Evolutionary conservation across 2,113 vertebrate genomes (phyloP).

Genomic region (Rhinopithecus roxellana): DNA sequence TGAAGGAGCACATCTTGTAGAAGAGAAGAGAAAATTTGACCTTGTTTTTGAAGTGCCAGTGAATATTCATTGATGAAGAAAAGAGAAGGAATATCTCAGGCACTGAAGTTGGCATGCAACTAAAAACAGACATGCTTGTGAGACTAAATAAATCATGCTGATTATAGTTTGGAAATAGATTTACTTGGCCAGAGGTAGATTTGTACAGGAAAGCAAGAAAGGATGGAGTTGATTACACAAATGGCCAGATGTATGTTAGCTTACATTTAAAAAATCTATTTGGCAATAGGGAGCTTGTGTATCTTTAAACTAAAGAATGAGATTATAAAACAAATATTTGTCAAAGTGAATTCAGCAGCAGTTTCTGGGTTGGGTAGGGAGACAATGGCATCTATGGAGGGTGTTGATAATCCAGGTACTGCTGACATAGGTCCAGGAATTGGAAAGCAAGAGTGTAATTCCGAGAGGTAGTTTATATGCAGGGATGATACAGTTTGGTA

Average conservation of each 20-base stretch:
- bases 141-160: neutral
- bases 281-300: neutral
- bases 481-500: neutral
- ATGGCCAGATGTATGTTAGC: neutral
- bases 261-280: neutral
- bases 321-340: neutral
- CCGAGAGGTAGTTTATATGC: neutral
- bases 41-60: neutral
- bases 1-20: neutral
- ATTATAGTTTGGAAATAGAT: neutral
- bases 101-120: neutral
- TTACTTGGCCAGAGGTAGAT: neutral
- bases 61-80: neutral
- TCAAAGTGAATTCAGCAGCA: neutral
- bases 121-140: neutral
- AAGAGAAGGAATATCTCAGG: neutral
- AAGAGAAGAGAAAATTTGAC: neutral
- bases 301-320: neutral
- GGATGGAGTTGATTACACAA: neutral
- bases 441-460: neutral
- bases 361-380: neutral
- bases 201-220: neutral
- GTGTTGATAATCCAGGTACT: neutral
- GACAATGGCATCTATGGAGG: neutral
- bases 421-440: neutral